Evolutionary conservation across 1,140 invertebrate species (phyloP), one percentile per base, ranked within the genome.

Genomic region (Argopecten irradians): DNA sequence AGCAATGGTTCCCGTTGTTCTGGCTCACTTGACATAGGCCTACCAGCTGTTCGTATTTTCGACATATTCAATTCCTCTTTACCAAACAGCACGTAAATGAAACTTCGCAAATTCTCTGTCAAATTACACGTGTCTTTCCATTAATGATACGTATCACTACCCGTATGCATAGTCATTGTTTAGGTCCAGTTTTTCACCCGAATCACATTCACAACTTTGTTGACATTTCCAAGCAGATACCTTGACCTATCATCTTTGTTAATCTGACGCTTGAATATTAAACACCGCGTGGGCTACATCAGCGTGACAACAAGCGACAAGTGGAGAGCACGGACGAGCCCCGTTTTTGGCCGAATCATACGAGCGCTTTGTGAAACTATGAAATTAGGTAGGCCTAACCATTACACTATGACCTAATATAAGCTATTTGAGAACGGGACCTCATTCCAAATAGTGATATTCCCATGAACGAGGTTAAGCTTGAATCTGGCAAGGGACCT

Each of bases 11-110:
- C 55, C 11, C 55, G 55, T 16, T 71, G 55, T 71, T 71, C 55
- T n/a, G 55, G 55, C n/a, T 71, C 55, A n/a, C 22, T n/a, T n/a
- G 55, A 71, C 55, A 71, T 71, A n/a, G n/a, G n/a, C n/a, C n/a
- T n/a, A 22, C 55, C 55, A 28, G 55, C 55, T 71, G 55, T 28
- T 71, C 55, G 55, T 28, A 11, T 71, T 71, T 71, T 71, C n/a
- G 22, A n/a, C 55, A 71, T 71, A n/a, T n/a, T 71, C 5, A n/a
- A 8, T n/a, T 28, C 22, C 16, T 46, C 43, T 46, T 11, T 46
- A 46, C 1, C 5, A 5, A 28, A 28, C 55, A 28, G 28, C 55
- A 16, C 19, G 55, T 71, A 28, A 28, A 71, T 71, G 55, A 28
- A 22, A n/a, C 28, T 71, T 39, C 5, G 5, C n/a, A 2, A n/a